Base-by-base conservation (phyloP, 2,797 vertebrate species). In the Mionectes olivaceus region DNA sequence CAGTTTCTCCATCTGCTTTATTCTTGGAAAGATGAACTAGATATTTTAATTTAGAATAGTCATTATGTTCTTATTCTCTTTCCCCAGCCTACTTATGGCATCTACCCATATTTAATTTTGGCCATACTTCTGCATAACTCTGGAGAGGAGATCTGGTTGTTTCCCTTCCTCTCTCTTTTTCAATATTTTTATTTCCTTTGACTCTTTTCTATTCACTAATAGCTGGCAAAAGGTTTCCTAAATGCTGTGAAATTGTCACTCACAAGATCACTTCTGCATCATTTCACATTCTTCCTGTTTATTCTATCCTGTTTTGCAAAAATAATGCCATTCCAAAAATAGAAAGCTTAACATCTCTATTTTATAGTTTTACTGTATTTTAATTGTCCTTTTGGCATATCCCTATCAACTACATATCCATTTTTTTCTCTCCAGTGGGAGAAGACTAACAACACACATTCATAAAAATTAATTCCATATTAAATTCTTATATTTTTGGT, bases 1-100 rank as follows among this genome's bases (percentile, higher is more conserved):
- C 50, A 64, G 61, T 70, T 94, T 87, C 53, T 92, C 93, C 79
- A 92, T 89, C 73, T 96, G 87, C 67, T 79, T 91, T 96, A 83
- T 82, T 96, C 79, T 81, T 82, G 79, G 73, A 91, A 93, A 80
- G 63, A 83, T 87, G 53, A 81, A 80, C 39, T 82, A 12, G 9
- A 46, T 90, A 11, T 49, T 92, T 84, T 92, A 68, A 65, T 84
- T 94, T 91, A 93, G 75, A 85, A 69, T 44, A 90, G 25, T 37
- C 19, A 17, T 24, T 83, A 16, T 67, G 19, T 88, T 49, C 27
- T n/a, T 67, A 74, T 12, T 5, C 7, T 76, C 25, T 82, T 44
- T 75, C 28, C 11, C 37, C 43, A 77, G 53, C n/a, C 53, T 77
- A 55, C 16, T 83, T 87, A 50, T 5, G 60, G 46, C 33, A 71